phyloP scores from a whole-genome alignment of 2,113 vertebrate genomes.

The Cyprinus carpio region DNA sequence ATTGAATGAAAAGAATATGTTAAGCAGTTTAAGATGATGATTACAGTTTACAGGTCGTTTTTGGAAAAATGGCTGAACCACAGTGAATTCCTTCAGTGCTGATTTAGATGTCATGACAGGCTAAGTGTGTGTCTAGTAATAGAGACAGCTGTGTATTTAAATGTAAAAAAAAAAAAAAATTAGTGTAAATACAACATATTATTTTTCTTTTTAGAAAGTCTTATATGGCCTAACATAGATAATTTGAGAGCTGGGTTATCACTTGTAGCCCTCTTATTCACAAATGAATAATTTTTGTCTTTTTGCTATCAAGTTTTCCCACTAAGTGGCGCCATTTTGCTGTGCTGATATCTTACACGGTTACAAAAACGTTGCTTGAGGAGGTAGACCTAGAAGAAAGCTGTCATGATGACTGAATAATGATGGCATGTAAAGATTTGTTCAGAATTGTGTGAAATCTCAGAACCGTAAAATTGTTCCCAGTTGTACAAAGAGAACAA shows the following conservation, averaged over 20 bases:
- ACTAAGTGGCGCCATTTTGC: constrained; percentile 3
- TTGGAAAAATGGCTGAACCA: neutral
- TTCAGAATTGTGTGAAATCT: too few species aligned
- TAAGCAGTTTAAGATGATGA: neutral
- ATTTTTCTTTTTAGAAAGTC: neutral
- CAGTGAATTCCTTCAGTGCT: neutral
- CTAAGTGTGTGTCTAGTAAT: neutral
- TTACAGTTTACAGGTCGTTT: neutral
- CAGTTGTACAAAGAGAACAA: too few species aligned
- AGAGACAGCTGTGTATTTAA: neutral
- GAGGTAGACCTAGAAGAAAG: too few species aligned
- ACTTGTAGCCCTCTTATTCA: neutral
- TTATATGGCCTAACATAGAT: neutral
- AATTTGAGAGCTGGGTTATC: neutral
- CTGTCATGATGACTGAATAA: too few species aligned
- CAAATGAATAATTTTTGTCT: neutral
- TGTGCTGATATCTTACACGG: neutral
- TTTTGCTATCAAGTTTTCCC: neutral
- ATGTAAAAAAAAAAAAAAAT: too few species aligned
- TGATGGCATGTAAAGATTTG: too few species aligned
- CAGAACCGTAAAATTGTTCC: too few species aligned
- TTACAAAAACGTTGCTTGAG: neutral
- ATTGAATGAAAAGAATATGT: neutral
- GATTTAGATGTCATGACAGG: too few species aligned
- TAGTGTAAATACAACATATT: neutral